Evolutionary conservation across 30 jellyfish, hydroid and myxozoan genomes (phyloP).

Genomic region (Turritopsis rubra): DNA sequence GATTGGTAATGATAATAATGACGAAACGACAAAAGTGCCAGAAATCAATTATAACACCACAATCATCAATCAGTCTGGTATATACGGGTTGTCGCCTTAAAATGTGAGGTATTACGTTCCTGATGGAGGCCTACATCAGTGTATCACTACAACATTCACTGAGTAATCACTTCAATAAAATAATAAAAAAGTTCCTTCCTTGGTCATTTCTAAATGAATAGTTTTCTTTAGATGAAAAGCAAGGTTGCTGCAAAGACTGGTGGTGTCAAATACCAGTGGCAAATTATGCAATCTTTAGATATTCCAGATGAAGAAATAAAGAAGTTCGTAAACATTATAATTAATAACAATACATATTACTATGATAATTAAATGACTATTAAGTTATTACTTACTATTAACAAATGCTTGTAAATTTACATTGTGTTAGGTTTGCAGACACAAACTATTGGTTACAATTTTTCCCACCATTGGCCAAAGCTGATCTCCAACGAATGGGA

Average conservation of each 20-base stretch:
- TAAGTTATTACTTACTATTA: too few species aligned
- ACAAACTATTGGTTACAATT: constrained; percentile 89
- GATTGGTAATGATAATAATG: too few species aligned
- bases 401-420: background rate
- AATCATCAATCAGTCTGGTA: too few species aligned
- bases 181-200: background rate
- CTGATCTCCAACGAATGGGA: constrained; percentile 89
- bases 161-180: too few species aligned
- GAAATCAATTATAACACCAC: too few species aligned
- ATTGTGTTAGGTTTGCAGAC: constrained; percentile 68
- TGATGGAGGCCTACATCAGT: too few species aligned
- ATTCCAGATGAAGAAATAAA: constrained; percentile 76
- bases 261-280: constrained; percentile 92
- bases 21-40: too few species aligned
- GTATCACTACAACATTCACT: too few species aligned
- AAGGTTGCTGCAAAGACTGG: constrained; percentile 99
- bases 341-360: background rate
- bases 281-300: constrained; percentile 82
- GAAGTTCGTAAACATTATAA: constrained; percentile 41
- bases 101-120: too few species aligned
- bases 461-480: constrained; percentile 88
- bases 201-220: background rate
- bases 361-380: background rate
- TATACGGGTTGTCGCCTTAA: too few species aligned
- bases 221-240: constrained; percentile 73